Evolutionary conservation across 2,113 vertebrate genomes (phyloP).

Genomic region (Philantomba maxwellii): DNA sequence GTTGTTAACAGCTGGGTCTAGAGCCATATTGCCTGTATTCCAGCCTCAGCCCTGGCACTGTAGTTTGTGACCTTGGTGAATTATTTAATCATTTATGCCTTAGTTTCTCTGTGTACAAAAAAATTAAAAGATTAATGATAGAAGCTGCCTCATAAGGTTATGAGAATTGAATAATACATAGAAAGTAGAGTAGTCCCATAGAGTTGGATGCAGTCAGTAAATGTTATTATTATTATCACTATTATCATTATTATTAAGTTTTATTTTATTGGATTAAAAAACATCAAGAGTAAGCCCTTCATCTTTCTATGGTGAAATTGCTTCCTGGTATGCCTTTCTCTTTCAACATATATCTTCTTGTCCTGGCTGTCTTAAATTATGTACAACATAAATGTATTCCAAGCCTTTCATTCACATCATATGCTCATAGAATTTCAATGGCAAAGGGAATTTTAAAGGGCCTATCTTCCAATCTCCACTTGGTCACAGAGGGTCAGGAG

Average conservation of each 20-base stretch:
- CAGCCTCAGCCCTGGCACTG: background rate
- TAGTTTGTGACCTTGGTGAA: background rate
- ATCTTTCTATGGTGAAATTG: background rate
- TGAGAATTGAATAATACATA: background rate
- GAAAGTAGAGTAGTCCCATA: background rate
- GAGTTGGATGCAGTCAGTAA: background rate
- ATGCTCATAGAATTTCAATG: background rate
- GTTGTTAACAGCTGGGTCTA: background rate
- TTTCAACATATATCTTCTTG: background rate
- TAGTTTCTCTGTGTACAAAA: background rate
- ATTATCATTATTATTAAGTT: background rate
- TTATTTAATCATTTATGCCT: background rate
- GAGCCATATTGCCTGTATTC: background rate
- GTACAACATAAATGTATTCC: background rate
- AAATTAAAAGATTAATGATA: background rate
- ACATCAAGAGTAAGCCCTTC: background rate
- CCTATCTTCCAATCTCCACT: background rate
- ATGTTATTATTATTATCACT: background rate
- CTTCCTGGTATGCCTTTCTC: background rate
- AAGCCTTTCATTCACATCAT: background rate
- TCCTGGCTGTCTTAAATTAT: background rate
- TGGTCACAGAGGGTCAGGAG: background rate
- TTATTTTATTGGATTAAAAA: background rate
- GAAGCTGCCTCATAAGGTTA: background rate
- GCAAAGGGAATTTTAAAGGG: background rate